Base-by-base conservation (phyloP, 1,140 invertebrate genomes). In the Zaprionus capensis region DNA sequence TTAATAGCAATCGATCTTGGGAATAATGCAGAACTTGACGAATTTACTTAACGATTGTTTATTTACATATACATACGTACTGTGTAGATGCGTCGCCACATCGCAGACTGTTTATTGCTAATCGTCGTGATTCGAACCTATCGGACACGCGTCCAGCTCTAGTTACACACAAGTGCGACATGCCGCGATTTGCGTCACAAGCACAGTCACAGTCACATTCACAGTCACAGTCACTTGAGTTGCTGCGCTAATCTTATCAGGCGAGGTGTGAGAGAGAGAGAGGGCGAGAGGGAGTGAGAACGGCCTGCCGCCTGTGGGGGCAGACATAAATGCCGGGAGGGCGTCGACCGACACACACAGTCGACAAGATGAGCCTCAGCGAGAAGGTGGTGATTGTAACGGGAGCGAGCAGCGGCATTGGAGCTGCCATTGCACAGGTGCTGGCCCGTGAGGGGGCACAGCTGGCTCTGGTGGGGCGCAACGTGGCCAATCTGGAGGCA, bases 361-460 rank as follows among this genome's bases (percentile, higher is more conserved):
- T 88, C 51, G 46, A 63, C 69, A 81, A 69, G 69, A 92, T 92
- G 91, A 78, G 76, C 78, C 82, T 92, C 62, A 81, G 51, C 36
- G 95, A 95, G 28, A 96, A 96, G 94, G 95, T 96, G 53, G 94
- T 96, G 5, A 85, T 96, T 58, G 95, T 96, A 79, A 96, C 96
- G 5, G 97, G 97, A 64, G 97, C 97, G 0, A 97, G 97, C 93
- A 97, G 97, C 22, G 98, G 98, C 4, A 98, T 98, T 71, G 97
- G 97, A 20, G 95, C 95, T 49, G 96, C 95, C 14, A 97, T 97
- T 22, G 97, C 97, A 1, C 92, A 97, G 63, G 93, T 96, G 57
- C 94, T 98, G 74, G 95, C 97, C 9, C 94, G 95, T 63, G 92
- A 96, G 44, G 97, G 96, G 1, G 97, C 96, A 9, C 94, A 92